Percentiles rank a stretch among this genome's conserved stretches.
Evolutionary conservation across 2,113 vertebrate genomes (phyloP).

Genomic region (Atrichornis clamosus): DNA sequence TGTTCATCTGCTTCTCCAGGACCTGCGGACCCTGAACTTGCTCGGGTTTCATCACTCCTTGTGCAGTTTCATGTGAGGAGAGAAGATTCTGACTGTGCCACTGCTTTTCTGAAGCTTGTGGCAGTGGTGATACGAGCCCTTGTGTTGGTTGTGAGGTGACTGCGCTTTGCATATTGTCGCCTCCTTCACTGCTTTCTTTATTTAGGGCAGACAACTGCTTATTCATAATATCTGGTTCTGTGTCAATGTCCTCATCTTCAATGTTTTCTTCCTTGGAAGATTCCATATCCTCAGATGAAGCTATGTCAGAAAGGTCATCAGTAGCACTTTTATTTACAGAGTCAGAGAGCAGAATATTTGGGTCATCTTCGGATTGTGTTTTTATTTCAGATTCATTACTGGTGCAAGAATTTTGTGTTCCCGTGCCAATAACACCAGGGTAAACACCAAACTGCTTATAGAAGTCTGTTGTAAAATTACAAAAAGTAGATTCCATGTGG

Average conservation of each 20-base stretch:
- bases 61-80: constrained; percentile 78
- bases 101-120: constrained; percentile 83
- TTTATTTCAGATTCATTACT: constrained; percentile 70
- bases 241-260: constrained; percentile 85
- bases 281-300: constrained; percentile 86
- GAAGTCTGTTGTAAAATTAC: constrained; percentile 89
- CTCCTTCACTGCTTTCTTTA: constrained; percentile 72
- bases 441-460: constrained; percentile 92
- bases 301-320: constrained; percentile 85
- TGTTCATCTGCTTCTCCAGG: constrained; percentile 94
- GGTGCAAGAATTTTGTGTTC: constrained; percentile 75
- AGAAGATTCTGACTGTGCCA: constrained; percentile 89
- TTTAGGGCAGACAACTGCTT: constrained; percentile 65
- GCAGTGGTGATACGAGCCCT: constrained; percentile 72
- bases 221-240: constrained; percentile 69
- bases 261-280: constrained; percentile 82
- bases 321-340: constrained; percentile 68
- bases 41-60: constrained; percentile 85
- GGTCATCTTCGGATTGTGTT: constrained; percentile 74
- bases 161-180: constrained; percentile 72
- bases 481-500: constrained; percentile 83
- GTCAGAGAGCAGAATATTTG: constrained; percentile 74
- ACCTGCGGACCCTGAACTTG: constrained; percentile 77
- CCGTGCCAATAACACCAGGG: constrained; percentile 71
- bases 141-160: constrained; percentile 66